A percentile compares a stretch with the other conserved stretches of the same genome.
Conservation (phyloP, 1,140 invertebrate genomes). For the Palaemon carinicauda region DNA sequence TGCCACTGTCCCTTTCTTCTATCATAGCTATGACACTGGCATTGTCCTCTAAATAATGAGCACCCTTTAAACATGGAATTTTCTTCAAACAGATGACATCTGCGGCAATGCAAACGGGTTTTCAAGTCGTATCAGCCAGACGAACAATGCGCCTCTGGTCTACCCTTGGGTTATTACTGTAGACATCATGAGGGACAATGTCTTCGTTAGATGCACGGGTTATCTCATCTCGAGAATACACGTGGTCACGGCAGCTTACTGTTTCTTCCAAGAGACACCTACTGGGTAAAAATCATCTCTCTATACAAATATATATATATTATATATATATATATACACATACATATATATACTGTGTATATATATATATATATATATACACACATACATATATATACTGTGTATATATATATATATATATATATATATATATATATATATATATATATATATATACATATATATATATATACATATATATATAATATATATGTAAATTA, state of each 20-base stretch:
- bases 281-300: neutral
- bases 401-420: neutral
- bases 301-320: too few relatives aligned
- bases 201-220: neutral
- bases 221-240: neutral
- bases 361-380: neutral
- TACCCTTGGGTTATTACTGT: neutral
- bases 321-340: neutral
- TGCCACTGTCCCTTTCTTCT: too few relatives aligned
- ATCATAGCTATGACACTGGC: too few relatives aligned
- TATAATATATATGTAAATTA: too few relatives aligned
- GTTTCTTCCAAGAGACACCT: neutral
- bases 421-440: conserved; percentile 11
- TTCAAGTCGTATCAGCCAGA: neutral
- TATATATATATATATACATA: neutral
- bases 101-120: neutral
- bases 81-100: neutral
- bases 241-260: neutral
- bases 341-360: neutral
- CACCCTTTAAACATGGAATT: neutral
- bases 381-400: neutral
- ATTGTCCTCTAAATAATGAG: neutral
- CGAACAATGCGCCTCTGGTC: neutral
- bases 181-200: neutral
- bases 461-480: too few relatives aligned